phyloP scores from a whole-genome alignment of 2,113 vertebrate species.

The Pheucticus melanocephalus region DNA sequence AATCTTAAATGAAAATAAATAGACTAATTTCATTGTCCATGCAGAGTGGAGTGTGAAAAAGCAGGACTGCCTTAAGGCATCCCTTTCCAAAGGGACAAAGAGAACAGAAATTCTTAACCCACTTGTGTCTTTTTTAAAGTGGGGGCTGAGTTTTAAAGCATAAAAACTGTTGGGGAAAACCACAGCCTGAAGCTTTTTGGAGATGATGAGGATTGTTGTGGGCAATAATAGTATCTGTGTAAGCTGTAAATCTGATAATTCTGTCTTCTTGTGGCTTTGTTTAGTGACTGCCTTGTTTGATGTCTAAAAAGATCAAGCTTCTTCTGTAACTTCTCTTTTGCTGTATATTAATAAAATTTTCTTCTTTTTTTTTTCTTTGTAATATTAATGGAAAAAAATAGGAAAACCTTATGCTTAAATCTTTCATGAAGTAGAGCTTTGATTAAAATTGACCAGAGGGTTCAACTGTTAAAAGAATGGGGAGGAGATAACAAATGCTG shows the following conservation, averaged over 20 bases:
- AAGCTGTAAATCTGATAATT: neutral
- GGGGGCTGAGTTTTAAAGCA: neutral
- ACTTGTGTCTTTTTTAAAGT: neutral
- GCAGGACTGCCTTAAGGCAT: neutral
- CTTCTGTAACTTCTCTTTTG: neutral
- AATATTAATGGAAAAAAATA: neutral
- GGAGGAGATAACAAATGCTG: neutral
- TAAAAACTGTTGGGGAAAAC: neutral
- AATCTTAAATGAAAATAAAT: conserved; percentile 14
- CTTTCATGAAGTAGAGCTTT: neutral
- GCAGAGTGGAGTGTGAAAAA: neutral
- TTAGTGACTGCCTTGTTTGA: neutral
- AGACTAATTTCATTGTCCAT: neutral
- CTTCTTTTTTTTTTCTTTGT: neutral
- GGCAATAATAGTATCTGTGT: neutral
- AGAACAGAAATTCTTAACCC: neutral
- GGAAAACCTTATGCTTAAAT: neutral
- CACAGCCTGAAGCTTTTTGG: neutral
- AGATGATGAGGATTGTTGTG: neutral
- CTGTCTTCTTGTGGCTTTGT: neutral
- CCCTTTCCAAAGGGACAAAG: neutral
- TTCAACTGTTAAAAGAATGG: neutral
- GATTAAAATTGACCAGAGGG: neutral
- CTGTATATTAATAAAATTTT: neutral
- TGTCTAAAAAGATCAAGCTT: neutral